A percentile compares a stretch with the other conserved stretches of the same genome.
Conservation (phyloP, 2,888 invertebrate genomes). For the Acronicta aceris region DNA sequence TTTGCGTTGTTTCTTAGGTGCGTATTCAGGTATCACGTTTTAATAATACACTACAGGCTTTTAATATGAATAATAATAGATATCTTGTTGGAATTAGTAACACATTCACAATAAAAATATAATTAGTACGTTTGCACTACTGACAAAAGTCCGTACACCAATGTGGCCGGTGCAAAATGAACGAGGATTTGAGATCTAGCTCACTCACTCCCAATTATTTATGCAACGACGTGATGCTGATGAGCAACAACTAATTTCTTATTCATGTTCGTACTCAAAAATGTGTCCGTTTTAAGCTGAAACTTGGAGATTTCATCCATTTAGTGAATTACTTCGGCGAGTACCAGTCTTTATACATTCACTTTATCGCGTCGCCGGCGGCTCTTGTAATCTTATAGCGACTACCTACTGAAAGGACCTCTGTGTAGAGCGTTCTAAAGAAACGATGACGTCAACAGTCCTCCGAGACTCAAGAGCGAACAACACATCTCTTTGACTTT, state of each 20-base stretch:
- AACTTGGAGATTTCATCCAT: slow-evolving; percentile 35
- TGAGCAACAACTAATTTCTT: slow-evolving; percentile 48
- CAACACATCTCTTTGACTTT: slow-evolving; percentile 12
- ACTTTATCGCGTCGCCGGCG: slow-evolving; percentile 32
- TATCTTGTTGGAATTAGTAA: no score
- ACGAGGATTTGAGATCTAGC: neutral
- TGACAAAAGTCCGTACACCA: no score
- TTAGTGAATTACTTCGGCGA: slow-evolving; percentile 30
- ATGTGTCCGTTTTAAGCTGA: slow-evolving; percentile 18
- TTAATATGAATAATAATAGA: no score
- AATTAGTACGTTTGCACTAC: no score
- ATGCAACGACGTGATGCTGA: slow-evolving; percentile 40
- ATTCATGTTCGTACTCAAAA: slow-evolving; percentile 40
- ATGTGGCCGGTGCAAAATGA: neutral
- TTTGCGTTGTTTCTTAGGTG: no score
- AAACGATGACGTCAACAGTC: slow-evolving; percentile 22
- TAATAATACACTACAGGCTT: no score
- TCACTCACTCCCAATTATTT: slow-evolving; percentile 31
- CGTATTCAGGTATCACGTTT: no score
- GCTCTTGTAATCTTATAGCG: slow-evolving; percentile 31
- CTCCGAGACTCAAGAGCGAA: slow-evolving; percentile 12
- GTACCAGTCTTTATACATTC: slow-evolving; percentile 40
- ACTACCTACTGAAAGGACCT: slow-evolving; percentile 22
- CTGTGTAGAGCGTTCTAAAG: slow-evolving; percentile 26
- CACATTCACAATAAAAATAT: no score